A percentile compares a stretch with the other conserved stretches of the same genome.
phyloP scores from a whole-genome alignment of 2,888 invertebrate species.

The Zygothrica quintamaculata region DNA sequence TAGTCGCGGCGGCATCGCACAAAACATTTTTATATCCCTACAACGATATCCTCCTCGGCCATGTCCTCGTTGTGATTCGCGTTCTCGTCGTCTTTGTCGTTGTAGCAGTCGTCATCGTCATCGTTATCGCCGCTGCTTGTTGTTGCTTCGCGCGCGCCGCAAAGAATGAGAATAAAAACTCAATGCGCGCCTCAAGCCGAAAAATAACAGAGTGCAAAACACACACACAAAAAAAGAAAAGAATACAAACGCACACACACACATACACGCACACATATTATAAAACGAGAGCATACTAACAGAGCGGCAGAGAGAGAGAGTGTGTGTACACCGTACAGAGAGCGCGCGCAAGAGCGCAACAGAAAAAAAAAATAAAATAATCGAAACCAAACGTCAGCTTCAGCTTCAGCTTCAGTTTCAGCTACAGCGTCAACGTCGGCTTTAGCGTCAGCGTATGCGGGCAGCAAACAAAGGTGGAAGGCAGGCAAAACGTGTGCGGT shows the following conservation, averaged over 20 bases:
- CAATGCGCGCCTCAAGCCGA: constrained; percentile 73
- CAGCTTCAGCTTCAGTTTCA: too few species aligned
- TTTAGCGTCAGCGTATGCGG: constrained; percentile 23
- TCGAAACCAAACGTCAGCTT: constrained; percentile 53
- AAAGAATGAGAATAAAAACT: constrained; percentile 78
- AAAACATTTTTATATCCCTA: constrained; percentile 84
- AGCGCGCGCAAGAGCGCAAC: constrained; percentile 39
- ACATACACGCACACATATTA: constrained; percentile 23
- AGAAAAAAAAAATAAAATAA: constrained; percentile 26
- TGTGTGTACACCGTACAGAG: constrained; percentile 21
- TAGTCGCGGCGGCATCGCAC: constrained; percentile 81
- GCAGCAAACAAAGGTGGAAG: constrained; percentile 17
- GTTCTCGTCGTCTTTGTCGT: constrained; percentile 47
- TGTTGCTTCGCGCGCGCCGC: constrained; percentile 71
- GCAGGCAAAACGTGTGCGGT: constrained; percentile 72
- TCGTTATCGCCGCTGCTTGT: constrained; percentile 43
- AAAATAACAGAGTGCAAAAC: constrained; percentile 58
- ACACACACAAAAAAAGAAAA: constrained; percentile 58
- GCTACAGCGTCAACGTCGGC: too few species aligned
- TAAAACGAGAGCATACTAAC: constrained; percentile 8
- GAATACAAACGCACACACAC: constrained; percentile 40
- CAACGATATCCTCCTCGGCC: constrained; percentile 52
- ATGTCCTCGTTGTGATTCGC: constrained; percentile 68
- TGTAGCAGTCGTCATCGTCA: constrained; percentile 59
- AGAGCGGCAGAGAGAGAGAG: constrained; percentile 34